Evolutionary conservation across 1,140 invertebrate species (phyloP).

Genomic region (Temnothorax nylanderi): DNA sequence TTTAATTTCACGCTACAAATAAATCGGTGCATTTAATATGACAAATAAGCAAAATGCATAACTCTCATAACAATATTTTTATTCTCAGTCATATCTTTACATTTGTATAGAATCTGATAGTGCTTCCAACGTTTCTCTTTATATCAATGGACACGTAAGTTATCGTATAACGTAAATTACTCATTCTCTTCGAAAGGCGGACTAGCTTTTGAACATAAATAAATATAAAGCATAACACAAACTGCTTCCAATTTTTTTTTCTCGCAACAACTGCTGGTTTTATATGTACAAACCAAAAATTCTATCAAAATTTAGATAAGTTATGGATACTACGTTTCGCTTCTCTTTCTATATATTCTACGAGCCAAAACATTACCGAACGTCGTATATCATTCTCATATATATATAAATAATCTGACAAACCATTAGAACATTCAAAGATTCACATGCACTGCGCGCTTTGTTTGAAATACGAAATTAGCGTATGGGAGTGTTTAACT

Average conservation of each 20-base stretch:
- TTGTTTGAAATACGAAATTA: conserved; percentile 67
- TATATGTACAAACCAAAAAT: conserved; percentile 72
- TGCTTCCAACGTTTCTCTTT: conserved; percentile 73
- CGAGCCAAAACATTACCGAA: conserved; percentile 48
- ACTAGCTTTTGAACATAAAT: conserved; percentile 80
- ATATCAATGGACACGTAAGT: conserved; percentile 62
- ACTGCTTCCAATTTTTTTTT: not conserved
- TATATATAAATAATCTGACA: conserved; percentile 63
- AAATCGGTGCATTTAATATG: not conserved
- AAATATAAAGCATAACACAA: conserved; percentile 74
- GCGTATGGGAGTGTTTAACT: conserved; percentile 66
- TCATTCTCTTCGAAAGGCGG: conserved; percentile 76
- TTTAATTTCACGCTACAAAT: not conserved
- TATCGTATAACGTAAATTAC: conserved; percentile 71
- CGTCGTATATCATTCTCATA: conserved; percentile 48
- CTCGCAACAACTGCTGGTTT: not conserved
- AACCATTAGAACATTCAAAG: conserved; percentile 67
- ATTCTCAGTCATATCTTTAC: conserved; percentile 82
- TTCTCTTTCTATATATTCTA: conserved; percentile 46
- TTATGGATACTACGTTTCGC: conserved; percentile 23
- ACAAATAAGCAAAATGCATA: not conserved
- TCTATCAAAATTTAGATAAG: conserved; percentile 58
- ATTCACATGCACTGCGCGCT: conserved; percentile 58
- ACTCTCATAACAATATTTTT: conserved; percentile 79
- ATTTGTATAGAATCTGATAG: conserved; percentile 79